These are phyloP conservation scores for Copidosoma aretas DNA, from an alignment of 2,888 invertebrate species.

Conservation along the genomic window DNA sequence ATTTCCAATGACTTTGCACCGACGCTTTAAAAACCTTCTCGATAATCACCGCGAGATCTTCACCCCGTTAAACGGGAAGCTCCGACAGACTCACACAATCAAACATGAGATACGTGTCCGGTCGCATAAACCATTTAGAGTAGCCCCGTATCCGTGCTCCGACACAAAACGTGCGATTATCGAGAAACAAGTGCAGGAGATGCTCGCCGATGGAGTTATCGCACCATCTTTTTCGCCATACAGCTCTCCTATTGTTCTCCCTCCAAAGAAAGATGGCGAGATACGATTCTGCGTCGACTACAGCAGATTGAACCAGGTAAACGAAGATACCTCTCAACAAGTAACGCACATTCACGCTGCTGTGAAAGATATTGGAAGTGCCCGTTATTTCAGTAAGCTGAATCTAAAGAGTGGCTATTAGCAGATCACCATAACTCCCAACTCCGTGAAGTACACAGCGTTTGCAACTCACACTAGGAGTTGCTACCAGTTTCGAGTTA, in stretches of 20 bases:
- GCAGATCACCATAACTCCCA: conserved; percentile 48
- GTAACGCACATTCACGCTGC: conserved; percentile 15
- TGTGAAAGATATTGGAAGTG: conserved; percentile 17
- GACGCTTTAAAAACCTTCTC: not conserved
- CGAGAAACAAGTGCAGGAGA: not conserved
- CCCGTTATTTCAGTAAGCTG: not conserved
- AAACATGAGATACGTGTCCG: not conserved
- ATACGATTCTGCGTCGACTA: conserved; percentile 43
- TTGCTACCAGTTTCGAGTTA: conserved; percentile 48
- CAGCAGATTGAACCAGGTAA: conserved; percentile 15
- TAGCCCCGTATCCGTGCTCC: not conserved
- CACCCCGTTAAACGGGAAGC: not conserved
- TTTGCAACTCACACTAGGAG: conserved; percentile 49
- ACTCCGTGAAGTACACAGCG: conserved; percentile 44
- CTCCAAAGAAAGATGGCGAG: conserved; percentile 34
- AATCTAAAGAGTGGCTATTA: conserved; percentile 47
- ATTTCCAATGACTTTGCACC: no score
- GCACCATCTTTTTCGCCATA: not conserved
- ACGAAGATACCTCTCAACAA: not conserved
- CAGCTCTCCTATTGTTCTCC: conserved; percentile 38
- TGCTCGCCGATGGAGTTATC: not conserved
- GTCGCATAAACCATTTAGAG: not conserved
- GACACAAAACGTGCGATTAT: not conserved
- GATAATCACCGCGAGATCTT: not conserved
- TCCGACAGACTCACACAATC: not conserved